phyloP scores from a whole-genome alignment of 2,888 invertebrate species.

The Tetragonisca angustula region DNA sequence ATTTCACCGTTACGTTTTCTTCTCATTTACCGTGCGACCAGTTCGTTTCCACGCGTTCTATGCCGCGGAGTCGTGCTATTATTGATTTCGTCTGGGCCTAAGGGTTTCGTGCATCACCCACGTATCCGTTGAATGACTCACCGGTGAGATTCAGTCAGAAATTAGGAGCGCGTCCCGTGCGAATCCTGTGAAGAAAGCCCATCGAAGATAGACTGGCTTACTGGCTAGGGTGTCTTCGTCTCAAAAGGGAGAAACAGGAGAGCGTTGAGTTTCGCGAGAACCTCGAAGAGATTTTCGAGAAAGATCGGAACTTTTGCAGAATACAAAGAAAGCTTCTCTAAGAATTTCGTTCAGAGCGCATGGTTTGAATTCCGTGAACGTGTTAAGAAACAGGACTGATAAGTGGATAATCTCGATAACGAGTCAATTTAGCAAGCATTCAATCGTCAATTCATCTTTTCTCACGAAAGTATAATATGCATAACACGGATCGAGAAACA shows the following conservation, averaged over 20 bases:
- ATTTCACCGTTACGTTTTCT: constrained; percentile 33
- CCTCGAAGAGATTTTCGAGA: not conserved
- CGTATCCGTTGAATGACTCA: constrained; percentile 52
- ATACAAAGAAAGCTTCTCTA: not conserved
- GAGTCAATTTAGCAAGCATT: constrained; percentile 32
- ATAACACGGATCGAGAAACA: not conserved
- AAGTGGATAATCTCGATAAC: constrained; percentile 25
- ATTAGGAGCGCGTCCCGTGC: constrained; percentile 33
- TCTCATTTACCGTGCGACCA: constrained; percentile 1
- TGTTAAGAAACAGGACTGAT: constrained; percentile 27
- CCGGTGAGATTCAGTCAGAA: constrained; percentile 31
- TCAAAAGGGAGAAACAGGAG: not conserved
- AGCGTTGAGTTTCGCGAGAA: not conserved
- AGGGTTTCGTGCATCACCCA: constrained; percentile 60
- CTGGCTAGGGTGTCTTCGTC: not conserved
- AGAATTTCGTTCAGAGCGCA: not conserved
- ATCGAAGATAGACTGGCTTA: not conserved
- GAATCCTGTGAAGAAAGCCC: constrained; percentile 5
- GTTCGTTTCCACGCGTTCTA: constrained; percentile 18
- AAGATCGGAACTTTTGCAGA: not conserved
- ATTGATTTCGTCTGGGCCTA: constrained; percentile 76
- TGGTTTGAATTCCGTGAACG: constrained; percentile 20
- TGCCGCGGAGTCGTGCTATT: constrained; percentile 55
- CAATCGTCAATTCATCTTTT: constrained; percentile 34
- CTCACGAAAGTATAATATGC: constrained; percentile 12